These are phyloP conservation scores for Sorex araneus DNA, from an alignment of 2,113 vertebrate genomes.

Conservation along the genomic window DNA sequence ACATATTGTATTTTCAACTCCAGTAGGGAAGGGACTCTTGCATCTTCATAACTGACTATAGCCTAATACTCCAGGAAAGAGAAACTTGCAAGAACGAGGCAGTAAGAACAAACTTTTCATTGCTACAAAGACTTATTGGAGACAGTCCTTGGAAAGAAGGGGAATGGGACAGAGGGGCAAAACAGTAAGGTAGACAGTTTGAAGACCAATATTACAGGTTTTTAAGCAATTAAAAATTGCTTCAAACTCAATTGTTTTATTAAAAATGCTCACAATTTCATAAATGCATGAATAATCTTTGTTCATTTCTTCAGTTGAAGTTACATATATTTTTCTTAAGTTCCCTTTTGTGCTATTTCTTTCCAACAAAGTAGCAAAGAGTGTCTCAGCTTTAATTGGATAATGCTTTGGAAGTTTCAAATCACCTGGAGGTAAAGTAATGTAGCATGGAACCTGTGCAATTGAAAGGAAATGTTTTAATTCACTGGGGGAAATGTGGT, in stretches of 20 bases:
- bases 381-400: constrained; percentile 47
- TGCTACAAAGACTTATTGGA: background rate
- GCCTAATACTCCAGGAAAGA: background rate
- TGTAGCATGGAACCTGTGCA: constrained; percentile 26
- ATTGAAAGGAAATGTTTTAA: constrained; percentile 72
- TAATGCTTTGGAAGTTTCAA: constrained; percentile 58
- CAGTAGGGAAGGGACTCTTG: background rate
- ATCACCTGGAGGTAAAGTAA: constrained; percentile 47
- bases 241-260: constrained; percentile 12
- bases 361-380: constrained; percentile 26
- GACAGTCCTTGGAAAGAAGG: background rate
- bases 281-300: constrained; percentile 39
- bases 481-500: constrained; percentile 47
- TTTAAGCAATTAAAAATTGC: constrained; percentile 36
- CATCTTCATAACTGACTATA: background rate
- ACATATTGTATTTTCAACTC: background rate
- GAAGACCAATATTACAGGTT: background rate
- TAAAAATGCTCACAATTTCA: constrained; percentile 51
- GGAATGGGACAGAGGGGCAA: accelerated
- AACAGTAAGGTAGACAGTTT: background rate
- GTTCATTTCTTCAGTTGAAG: constrained; percentile 18
- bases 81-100: background rate
- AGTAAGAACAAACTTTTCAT: constrained; percentile 24
- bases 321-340: constrained; percentile 48
- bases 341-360: constrained; percentile 33